Conservation (phyloP, 2,888 invertebrate genomes). For the Synanthedon formicaeformis region DNA sequence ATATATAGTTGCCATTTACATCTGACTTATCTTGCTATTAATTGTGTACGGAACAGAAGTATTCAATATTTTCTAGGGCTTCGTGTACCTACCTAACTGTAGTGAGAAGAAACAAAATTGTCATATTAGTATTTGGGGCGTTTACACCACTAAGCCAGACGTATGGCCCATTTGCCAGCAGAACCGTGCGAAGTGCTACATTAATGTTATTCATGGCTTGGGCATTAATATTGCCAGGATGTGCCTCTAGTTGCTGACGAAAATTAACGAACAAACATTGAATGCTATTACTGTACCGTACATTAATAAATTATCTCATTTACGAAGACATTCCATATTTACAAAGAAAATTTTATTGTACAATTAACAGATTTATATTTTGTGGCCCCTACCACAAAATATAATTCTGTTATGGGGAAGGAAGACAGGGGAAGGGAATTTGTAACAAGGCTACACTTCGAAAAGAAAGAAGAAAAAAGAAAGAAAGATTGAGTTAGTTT, state of each 20-base stretch:
- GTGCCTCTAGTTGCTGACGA: background rate
- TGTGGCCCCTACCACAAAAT: too few species aligned
- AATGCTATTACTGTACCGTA: background rate
- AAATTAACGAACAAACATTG: background rate
- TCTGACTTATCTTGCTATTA: too few species aligned
- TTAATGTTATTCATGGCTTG: slow-evolving; percentile 45
- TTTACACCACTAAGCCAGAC: slow-evolving; percentile 61
- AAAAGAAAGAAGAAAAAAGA: too few species aligned
- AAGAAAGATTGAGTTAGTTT: too few species aligned
- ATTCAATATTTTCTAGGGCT: slow-evolving; percentile 4
- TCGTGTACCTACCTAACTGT: slow-evolving; percentile 10
- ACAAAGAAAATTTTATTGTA: too few species aligned
- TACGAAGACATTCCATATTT: too few species aligned
- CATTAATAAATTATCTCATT: too few species aligned
- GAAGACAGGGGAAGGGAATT: too few species aligned
- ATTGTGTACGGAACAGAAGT: slow-evolving; percentile 1
- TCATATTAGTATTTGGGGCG: slow-evolving; percentile 58
- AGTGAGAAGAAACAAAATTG: slow-evolving; percentile 34
- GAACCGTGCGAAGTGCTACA: slow-evolving; percentile 44
- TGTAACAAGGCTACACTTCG: too few species aligned
- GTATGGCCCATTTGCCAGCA: slow-evolving; percentile 58
- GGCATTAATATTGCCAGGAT: slow-evolving; percentile 33
- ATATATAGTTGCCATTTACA: too few species aligned
- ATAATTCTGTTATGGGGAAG: too few species aligned
- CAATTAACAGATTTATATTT: too few species aligned